A percentile compares a stretch with the other conserved stretches of the same genome.
Conservation (phyloP, 2,797 vertebrate genomes). For the Rhinatrema bivittatum region DNA sequence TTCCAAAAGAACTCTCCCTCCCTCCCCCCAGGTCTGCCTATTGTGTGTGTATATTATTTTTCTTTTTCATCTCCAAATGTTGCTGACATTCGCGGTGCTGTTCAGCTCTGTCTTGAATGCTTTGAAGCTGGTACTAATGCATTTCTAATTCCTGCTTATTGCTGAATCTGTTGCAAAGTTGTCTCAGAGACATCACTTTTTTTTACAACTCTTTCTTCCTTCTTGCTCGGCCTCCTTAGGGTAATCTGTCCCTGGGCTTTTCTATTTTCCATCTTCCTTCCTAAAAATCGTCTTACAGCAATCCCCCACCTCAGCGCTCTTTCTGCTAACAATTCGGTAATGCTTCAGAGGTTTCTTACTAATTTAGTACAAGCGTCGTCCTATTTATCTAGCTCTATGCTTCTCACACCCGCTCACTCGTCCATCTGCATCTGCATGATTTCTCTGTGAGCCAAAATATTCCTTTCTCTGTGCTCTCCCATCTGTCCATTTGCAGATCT, state of each 20-base stretch:
- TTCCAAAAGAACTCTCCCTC: no score
- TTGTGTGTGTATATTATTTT: no score
- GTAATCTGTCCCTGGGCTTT: background rate
- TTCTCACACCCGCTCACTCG: no score
- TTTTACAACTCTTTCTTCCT: background rate
- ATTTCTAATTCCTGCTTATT: constrained; percentile 45
- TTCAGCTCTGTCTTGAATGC: constrained; percentile 11
- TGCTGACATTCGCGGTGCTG: constrained; percentile 15
- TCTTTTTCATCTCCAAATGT: constrained; percentile 4
- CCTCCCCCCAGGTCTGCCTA: no score
- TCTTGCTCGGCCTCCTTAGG: background rate
- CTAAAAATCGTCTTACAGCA: background rate
- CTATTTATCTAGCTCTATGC: background rate
- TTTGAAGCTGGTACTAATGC: constrained; percentile 32
- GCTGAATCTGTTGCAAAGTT: constrained; percentile 21
- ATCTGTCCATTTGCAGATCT: no score
- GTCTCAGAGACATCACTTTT: constrained; percentile 17
- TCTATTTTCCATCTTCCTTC: accelerated
- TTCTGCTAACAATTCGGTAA: constrained; percentile 10
- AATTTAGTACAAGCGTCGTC: constrained; percentile 8
- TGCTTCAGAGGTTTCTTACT: constrained; percentile 9
- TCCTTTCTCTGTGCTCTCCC: no score
- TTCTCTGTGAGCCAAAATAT: no score
- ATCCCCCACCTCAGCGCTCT: constrained; percentile 3
- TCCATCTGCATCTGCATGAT: no score